A percentile compares a stretch with the other conserved stretches of the same genome.
Conservation (phyloP, 2,113 vertebrate genomes). For the Brienomyrus brachyistius region DNA sequence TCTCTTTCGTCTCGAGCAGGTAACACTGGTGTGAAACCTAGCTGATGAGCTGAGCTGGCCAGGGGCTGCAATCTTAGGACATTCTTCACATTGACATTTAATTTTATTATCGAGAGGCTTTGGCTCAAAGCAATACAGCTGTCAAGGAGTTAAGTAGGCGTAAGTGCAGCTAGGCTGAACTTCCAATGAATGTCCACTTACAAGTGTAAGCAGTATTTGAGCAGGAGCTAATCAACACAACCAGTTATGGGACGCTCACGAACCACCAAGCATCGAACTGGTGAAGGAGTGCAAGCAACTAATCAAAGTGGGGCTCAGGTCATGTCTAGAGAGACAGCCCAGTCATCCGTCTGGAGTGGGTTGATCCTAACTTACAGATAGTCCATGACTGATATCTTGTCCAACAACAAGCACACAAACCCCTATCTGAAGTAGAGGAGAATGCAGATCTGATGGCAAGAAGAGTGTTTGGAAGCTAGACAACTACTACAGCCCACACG, state of each 20-base stretch:
- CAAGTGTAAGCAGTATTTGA: background rate
- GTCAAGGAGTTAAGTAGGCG: background rate
- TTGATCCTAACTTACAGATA: background rate
- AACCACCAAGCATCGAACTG: background rate
- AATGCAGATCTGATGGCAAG: background rate
- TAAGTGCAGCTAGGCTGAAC: background rate
- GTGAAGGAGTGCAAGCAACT: background rate
- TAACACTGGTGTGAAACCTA: background rate
- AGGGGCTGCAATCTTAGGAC: background rate
- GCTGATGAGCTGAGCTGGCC: background rate
- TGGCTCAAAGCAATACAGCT: background rate
- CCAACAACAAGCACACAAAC: background rate
- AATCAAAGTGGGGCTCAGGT: background rate
- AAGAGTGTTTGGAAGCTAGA: background rate
- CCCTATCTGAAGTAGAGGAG: background rate
- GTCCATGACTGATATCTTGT: background rate
- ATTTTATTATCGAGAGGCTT: background rate
- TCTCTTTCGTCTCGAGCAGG: background rate
- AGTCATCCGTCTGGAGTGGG: background rate
- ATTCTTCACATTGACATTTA: background rate
- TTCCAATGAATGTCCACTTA: background rate
- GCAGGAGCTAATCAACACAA: background rate
- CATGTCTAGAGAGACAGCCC: background rate
- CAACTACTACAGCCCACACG: background rate
- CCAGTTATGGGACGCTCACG: background rate